Conservation (phyloP, 2,113 vertebrate species). For the Brienomyrus brachyistius region DNA sequence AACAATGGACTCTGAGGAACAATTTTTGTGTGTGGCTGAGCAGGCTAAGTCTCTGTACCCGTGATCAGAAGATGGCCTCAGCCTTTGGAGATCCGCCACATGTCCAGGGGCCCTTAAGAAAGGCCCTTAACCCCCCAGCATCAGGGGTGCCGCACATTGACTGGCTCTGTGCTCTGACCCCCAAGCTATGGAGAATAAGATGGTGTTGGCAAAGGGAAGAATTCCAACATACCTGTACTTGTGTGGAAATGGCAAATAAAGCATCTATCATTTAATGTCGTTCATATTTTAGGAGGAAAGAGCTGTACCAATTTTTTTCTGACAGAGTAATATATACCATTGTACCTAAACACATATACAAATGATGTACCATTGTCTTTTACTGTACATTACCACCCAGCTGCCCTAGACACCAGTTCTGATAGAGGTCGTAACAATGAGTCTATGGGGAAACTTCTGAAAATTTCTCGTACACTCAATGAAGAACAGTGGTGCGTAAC, state of each 20-base stretch:
- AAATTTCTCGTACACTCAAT: neutral
- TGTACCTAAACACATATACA: neutral
- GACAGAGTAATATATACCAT: neutral
- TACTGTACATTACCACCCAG: neutral
- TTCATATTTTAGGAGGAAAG: neutral
- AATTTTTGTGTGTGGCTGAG: neutral
- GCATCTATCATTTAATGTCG: neutral
- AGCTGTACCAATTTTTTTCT: neutral
- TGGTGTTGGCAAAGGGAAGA: neutral
- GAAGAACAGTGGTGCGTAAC: neutral
- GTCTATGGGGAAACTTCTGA: neutral
- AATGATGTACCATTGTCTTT: neutral
- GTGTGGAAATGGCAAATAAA: neutral
- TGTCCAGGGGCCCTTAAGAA: neutral
- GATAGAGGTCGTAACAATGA: neutral
- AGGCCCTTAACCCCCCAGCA: neutral
- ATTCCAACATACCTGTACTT: neutral
- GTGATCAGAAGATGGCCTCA: neutral
- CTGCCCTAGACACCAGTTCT: neutral
- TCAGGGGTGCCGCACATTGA: too few species aligned
- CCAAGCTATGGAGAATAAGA: neutral
- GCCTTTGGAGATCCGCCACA: neutral
- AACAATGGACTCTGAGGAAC: neutral
- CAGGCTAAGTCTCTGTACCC: neutral
- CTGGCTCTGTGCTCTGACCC: neutral